Conservation (phyloP, 92 coral and sea anemone genomes). For the Phymanthus crucifer region DNA sequence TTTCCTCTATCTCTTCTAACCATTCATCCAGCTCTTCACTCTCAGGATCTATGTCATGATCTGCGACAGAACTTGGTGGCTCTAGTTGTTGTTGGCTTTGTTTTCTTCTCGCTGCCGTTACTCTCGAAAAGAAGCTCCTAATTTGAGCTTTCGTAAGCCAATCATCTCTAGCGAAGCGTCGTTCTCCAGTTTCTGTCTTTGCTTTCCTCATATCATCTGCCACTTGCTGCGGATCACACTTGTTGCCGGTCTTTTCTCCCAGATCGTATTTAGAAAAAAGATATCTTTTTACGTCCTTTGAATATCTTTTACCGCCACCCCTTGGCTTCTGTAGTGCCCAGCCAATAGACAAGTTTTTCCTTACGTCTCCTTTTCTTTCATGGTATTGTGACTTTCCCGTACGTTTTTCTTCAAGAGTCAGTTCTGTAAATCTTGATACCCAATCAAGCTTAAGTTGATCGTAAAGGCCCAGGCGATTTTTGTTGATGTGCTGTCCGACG, state of each 20-base stretch:
- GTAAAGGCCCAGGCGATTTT: constrained; percentile 3
- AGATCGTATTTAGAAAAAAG: constrained; percentile 46
- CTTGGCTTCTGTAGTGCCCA: constrained; percentile 47
- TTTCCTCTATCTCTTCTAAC: constrained; percentile 22
- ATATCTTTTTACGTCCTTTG: constrained; percentile 33
- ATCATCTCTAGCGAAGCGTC: constrained; percentile 43
- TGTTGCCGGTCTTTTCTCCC: constrained; percentile 51
- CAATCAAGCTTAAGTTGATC: constrained; percentile 38
- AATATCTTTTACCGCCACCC: constrained; percentile 25
- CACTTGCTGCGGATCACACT: constrained; percentile 42
- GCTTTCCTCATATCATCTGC: constrained; percentile 53
- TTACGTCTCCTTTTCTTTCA: neutral
- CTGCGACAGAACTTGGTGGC: neutral
- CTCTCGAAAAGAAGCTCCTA: constrained; percentile 38
- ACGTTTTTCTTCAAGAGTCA: constrained; percentile 25
- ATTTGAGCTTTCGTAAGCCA: constrained; percentile 41
- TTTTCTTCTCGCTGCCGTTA: constrained; percentile 40
- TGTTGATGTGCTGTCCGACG: constrained; percentile 22
- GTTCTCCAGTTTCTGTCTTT: constrained; percentile 28
- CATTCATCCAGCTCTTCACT: constrained; percentile 33
- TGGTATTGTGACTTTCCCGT: neutral
- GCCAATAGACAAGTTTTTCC: constrained; percentile 19
- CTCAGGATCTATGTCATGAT: neutral
- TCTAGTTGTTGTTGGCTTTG: constrained; percentile 31
- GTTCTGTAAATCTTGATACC: constrained; percentile 32